Conservation (phyloP, 2,888 invertebrate species). For the Adineta ricciae region DNA sequence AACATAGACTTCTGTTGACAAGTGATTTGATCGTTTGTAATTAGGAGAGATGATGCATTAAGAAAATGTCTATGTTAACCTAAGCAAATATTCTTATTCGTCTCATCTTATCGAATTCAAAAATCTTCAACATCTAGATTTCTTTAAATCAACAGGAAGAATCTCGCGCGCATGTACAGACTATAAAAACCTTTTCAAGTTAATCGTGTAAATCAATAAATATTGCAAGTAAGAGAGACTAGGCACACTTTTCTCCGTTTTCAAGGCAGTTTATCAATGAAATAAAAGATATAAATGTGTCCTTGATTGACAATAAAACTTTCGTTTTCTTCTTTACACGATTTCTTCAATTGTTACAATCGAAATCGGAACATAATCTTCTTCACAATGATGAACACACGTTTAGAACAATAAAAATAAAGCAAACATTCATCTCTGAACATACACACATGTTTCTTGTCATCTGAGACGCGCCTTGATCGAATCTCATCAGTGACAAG, state of each 20-base stretch:
- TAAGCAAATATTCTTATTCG: background rate
- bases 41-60: background rate
- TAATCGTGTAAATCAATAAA: background rate
- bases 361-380: background rate
- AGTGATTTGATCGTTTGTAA: background rate
- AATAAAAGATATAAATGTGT: background rate
- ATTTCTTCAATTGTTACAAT: background rate
- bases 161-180: background rate
- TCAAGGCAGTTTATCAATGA: background rate
- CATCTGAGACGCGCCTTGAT: too few species aligned
- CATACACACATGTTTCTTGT: too few species aligned
- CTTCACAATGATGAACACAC: background rate
- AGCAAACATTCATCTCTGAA: too few species aligned
- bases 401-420: background rate
- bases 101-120: background rate
- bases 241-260: background rate
- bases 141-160: too few species aligned
- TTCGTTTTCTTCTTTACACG: too few species aligned
- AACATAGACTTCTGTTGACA: conserved; percentile 11
- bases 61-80: background rate
- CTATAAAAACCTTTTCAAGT: background rate
- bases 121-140: background rate
- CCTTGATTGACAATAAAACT: background rate
- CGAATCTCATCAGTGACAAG: too few species aligned
- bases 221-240: background rate